A percentile compares a stretch with the other conserved stretches of the same genome.
These are phyloP conservation scores for Aphidius gifuensis DNA, from an alignment of 1,140 invertebrate species.

Conservation along the genomic window DNA sequence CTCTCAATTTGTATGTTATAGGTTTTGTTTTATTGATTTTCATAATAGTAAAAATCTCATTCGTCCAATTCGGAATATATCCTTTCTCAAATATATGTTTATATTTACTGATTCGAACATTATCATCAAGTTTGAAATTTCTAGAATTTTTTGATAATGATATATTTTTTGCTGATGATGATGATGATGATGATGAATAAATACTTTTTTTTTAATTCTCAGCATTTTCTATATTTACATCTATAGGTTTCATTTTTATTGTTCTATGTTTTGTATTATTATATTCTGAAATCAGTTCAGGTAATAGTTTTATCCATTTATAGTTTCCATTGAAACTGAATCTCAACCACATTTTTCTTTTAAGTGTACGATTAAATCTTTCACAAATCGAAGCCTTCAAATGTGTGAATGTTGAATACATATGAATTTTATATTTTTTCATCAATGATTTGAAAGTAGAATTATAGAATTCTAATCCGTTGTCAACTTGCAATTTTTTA, in stretches of 20 bases:
- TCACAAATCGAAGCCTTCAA: constrained; percentile 5
- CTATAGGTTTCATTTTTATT: too few relatives aligned
- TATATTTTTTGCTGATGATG: not conserved
- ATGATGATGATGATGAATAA: not conserved
- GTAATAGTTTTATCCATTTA: not conserved
- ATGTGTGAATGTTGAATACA: not conserved
- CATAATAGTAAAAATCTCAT: constrained; percentile 1
- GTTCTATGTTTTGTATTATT: too few relatives aligned
- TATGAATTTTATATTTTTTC: not conserved
- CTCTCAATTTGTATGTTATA: not conserved
- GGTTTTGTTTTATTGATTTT: constrained; percentile 8
- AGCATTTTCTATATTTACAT: not conserved
- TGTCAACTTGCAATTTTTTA: constrained; percentile 18
- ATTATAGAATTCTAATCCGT: constrained; percentile 19
- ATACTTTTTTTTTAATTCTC: not conserved
- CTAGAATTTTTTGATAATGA: too few relatives aligned
- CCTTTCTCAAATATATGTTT: constrained; percentile 4
- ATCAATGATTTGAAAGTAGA: not conserved
- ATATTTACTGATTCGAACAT: constrained; percentile 4
- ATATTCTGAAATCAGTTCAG: too few relatives aligned
- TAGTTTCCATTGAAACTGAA: too few relatives aligned
- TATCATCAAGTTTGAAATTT: constrained; percentile 7
- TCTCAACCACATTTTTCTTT: constrained; percentile 2
- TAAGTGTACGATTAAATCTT: not conserved
- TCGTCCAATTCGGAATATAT: constrained; percentile 5